Conservation (phyloP, 1,140 invertebrate genomes). For the Himalopsyche phryganea region DNA sequence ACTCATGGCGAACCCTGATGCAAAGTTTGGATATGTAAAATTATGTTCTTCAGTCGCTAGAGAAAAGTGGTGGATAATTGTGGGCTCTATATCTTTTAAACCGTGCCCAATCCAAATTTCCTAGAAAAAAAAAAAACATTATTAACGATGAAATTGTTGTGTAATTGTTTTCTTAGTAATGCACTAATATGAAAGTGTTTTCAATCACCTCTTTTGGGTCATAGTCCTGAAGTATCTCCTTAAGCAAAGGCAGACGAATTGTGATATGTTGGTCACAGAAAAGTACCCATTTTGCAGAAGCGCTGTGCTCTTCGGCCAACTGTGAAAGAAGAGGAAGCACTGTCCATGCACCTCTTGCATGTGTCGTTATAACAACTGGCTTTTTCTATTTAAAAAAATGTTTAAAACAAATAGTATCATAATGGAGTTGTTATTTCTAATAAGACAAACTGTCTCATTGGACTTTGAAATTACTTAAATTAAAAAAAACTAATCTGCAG, state of each 20-base stretch:
- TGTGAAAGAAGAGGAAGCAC: constrained; percentile 20
- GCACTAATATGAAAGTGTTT: neutral
- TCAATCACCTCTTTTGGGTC: constrained; percentile 11
- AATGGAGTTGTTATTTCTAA: too few relatives aligned
- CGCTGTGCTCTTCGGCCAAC: constrained; percentile 15
- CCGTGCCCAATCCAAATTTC: constrained; percentile 63
- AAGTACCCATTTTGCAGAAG: constrained; percentile 17
- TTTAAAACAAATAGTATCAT: too few relatives aligned
- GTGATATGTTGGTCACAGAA: constrained; percentile 27
- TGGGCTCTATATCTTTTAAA: constrained; percentile 71
- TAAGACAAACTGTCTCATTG: too few relatives aligned
- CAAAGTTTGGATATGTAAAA: constrained; percentile 78
- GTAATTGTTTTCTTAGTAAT: neutral
- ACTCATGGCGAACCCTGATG: constrained; percentile 76
- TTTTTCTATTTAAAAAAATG: constrained; percentile 9
- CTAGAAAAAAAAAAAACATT: constrained; percentile 14
- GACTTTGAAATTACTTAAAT: too few relatives aligned
- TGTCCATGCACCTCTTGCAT: constrained; percentile 18
- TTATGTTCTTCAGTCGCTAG: constrained; percentile 54
- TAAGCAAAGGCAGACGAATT: constrained; percentile 9
- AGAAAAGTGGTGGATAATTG: constrained; percentile 88
- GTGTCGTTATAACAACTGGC: constrained; percentile 10
- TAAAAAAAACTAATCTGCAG: too few relatives aligned
- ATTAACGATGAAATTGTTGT: neutral
- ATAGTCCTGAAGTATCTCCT: constrained; percentile 1